phyloP scores from a whole-genome alignment of 2,113 vertebrate species.

The Cephalopholis sonnerati region DNA sequence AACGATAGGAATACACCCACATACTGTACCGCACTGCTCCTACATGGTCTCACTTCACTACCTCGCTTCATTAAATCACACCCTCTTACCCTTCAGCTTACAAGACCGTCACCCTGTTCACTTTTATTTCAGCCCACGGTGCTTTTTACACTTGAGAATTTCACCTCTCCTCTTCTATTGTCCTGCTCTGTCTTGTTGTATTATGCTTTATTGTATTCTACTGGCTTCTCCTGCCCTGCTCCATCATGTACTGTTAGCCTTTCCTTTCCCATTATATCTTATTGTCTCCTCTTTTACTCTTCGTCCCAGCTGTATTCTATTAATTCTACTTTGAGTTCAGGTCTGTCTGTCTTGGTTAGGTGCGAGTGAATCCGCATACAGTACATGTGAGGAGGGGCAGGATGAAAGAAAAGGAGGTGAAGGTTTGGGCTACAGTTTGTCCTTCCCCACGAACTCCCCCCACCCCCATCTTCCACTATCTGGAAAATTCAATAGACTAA shows the following conservation, averaged over 20 bases:
- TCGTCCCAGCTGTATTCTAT: constrained; percentile 1
- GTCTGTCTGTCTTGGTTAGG: constrained; percentile 3
- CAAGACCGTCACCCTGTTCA: constrained; percentile 30
- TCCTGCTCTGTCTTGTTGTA: constrained; percentile 38
- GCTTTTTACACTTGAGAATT: constrained; percentile 7
- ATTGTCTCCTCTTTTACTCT: constrained; percentile 8
- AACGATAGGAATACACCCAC: background rate
- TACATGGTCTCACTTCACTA: constrained; percentile 30
- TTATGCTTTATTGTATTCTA: constrained; percentile 23
- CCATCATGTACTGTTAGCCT: constrained; percentile 7
- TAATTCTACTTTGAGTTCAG: constrained; percentile 10
- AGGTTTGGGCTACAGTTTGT: constrained; percentile 74
- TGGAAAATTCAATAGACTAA: constrained; percentile 90
- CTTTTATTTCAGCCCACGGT: constrained; percentile 13
- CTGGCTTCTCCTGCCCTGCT: background rate
- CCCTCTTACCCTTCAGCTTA: constrained; percentile 42
- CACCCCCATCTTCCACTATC: constrained; percentile 73
- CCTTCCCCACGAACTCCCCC: constrained; percentile 53
- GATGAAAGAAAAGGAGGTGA: constrained; percentile 50
- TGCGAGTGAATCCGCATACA: constrained; percentile 1
- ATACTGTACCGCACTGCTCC: constrained; percentile 3
- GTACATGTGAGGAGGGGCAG: background rate
- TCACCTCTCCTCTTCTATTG: constrained; percentile 29
- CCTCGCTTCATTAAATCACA: constrained; percentile 46
- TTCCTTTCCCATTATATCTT: background rate